Evolutionary conservation across 1,140 invertebrate genomes (phyloP).

Genomic region (Brachionus angularis): DNA sequence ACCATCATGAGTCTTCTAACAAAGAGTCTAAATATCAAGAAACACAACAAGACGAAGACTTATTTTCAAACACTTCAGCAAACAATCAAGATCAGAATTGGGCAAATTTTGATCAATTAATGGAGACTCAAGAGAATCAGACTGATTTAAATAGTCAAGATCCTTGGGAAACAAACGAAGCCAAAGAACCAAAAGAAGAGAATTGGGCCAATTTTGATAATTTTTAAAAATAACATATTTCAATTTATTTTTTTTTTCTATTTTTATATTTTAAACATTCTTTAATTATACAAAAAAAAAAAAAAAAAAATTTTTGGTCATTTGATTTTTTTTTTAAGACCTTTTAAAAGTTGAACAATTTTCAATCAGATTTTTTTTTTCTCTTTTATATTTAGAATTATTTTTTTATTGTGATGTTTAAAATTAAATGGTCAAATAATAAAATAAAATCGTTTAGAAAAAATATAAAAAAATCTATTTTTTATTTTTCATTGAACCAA

Average conservation of each 20-base stretch:
- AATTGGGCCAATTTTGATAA: conserved; percentile 41
- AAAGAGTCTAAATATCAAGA: too few relatives aligned
- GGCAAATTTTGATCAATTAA: conserved; percentile 22
- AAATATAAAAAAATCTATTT: too few relatives aligned
- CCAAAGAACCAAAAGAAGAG: not conserved
- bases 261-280: not conserved
- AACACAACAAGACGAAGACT: too few relatives aligned
- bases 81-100: conserved; percentile 7
- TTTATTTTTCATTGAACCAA: not conserved
- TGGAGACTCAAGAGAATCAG: not conserved
- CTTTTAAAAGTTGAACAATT: too few relatives aligned
- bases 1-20: too few relatives aligned
- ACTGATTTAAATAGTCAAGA: too few relatives aligned
- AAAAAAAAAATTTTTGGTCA: too few relatives aligned
- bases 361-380: too few relatives aligned
- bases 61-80: not conserved
- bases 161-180: not conserved
- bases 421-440: too few relatives aligned
- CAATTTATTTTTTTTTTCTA: conserved; percentile 25
- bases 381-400: conserved; percentile 7
- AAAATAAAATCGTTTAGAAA: conserved; percentile 34
- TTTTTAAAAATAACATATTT: conserved; percentile 21
- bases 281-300: not conserved
- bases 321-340: too few relatives aligned
- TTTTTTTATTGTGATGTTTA: conserved; percentile 22